Evolutionary conservation across 2,888 invertebrate species (phyloP), one percentile per base, ranked within the genome.

Genomic region (Arge pagana): DNA sequence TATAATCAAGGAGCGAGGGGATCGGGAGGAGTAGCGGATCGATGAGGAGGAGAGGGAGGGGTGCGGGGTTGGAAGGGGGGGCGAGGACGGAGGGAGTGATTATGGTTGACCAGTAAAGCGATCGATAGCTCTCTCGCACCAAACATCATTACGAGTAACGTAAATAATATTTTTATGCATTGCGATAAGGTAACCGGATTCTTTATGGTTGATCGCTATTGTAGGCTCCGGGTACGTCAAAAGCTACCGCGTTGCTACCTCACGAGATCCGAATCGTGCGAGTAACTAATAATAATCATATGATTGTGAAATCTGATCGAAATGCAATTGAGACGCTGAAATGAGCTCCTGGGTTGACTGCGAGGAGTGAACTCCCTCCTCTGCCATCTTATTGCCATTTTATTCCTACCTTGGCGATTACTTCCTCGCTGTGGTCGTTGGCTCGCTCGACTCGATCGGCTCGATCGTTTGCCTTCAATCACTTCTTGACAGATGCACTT

Each of bases 401-500:
- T n/a, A n/a, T 72, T 66, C 62, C 30, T 54, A 56, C 58, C 35
- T 42, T 48, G 36, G 52, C 39, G 28, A 40, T 28, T 10, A 16
- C 11, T 7, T 13, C 11, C 15, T 26, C n/a, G 52, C 48, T 48
- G 41, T 48, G 40, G 30, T 39, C 41, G 28, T 33, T 36, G 31
- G 37, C 50, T 21, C 11, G 33, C 36, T 35, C 36, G 26, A 58
- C 60, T 30, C 16, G 16, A 11, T 30, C 19, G 30, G 31, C 60
- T 59, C 61, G 67, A 70, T 71, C 68, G 68, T 68, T 72, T 65
- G 68, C 72, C 70, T 74, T 73, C 74, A 70, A 74, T 74, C 72
- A 72, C 67, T 69, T 67, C 70, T 69, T 70, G 74, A 74, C 74
- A 73, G 74, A 70, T 69, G 68, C 71, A 71, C 72, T 73, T 72